Conservation (phyloP, 2,113 vertebrate genomes). For the Trinectes maculatus region DNA sequence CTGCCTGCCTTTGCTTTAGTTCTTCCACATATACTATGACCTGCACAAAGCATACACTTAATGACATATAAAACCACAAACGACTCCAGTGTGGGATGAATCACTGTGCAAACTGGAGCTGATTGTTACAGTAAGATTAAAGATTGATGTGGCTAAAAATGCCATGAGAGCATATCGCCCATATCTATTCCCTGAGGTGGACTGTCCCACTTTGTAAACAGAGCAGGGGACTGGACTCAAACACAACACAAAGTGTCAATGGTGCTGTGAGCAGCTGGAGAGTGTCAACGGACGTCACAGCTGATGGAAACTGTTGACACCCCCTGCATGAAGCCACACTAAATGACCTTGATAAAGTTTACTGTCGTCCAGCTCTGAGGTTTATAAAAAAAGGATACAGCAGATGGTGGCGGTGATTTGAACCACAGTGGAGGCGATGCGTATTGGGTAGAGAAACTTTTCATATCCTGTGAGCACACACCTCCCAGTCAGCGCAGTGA, state of each 20-base stretch:
- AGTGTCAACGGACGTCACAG: neutral
- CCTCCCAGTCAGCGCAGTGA: conserved; percentile 74
- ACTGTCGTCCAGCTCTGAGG: neutral
- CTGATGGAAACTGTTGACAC: neutral
- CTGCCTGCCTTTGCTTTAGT: too few relatives aligned
- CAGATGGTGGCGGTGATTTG: conserved; percentile 75
- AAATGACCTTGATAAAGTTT: neutral
- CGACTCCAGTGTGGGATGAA: neutral
- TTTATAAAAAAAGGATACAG: conserved; percentile 82
- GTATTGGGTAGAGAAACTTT: conserved; percentile 71
- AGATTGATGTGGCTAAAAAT: conserved; percentile 17
- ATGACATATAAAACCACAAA: neutral
- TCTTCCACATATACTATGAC: too few relatives aligned
- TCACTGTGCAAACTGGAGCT: neutral
- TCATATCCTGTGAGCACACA: conserved; percentile 77
- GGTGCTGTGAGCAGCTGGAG: conserved; percentile 7
- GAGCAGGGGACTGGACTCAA: conserved; percentile 13
- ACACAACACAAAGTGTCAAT: neutral
- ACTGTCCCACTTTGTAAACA: conserved; percentile 68
- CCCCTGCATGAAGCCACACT: neutral
- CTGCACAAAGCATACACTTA: neutral
- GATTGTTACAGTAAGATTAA: conserved; percentile 37
- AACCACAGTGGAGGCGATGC: conserved; percentile 53
- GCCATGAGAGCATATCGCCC: neutral
- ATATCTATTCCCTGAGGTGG: neutral